Percentiles rank a stretch among this genome's conserved stretches.
Conservation (phyloP, 2,113 vertebrate genomes). For the Brevimyrus niger region DNA sequence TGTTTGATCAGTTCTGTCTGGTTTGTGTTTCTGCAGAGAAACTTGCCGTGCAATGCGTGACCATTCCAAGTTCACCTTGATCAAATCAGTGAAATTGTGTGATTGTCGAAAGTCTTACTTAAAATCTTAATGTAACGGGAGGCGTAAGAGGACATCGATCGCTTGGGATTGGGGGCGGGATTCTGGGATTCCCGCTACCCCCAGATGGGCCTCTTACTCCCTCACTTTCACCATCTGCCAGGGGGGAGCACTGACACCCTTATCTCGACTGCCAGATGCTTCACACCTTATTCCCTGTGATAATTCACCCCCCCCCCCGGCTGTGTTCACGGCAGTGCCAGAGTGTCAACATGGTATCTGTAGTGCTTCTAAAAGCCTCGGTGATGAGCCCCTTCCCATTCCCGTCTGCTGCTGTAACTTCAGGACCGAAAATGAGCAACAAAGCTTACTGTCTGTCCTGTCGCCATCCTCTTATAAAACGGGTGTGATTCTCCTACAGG, state of each 20-base stretch:
- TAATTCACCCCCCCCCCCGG: conserved; percentile 26
- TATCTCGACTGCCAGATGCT: conserved; percentile 25
- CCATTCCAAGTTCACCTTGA: conserved; percentile 32
- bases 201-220: neutral
- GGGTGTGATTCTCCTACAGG: neutral
- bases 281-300: conserved; percentile 34
- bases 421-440: neutral
- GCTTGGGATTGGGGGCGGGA: neutral
- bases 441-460: neutral
- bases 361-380: neutral
- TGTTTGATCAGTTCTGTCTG: neutral
- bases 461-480: neutral
- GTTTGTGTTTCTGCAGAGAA: conserved; percentile 11
- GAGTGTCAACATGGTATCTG: neutral
- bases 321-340: conserved; percentile 36
- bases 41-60: neutral
- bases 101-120: neutral
- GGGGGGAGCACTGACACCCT: neutral
- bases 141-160: neutral
- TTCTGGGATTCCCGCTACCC: neutral
- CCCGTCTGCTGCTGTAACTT: neutral
- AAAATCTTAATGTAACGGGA: neutral
- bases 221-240: neutral
- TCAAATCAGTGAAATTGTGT: neutral
- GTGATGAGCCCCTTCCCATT: neutral